phyloP scores from a whole-genome alignment of 2,113 vertebrate genomes.

The Istiophorus platypterus region DNA sequence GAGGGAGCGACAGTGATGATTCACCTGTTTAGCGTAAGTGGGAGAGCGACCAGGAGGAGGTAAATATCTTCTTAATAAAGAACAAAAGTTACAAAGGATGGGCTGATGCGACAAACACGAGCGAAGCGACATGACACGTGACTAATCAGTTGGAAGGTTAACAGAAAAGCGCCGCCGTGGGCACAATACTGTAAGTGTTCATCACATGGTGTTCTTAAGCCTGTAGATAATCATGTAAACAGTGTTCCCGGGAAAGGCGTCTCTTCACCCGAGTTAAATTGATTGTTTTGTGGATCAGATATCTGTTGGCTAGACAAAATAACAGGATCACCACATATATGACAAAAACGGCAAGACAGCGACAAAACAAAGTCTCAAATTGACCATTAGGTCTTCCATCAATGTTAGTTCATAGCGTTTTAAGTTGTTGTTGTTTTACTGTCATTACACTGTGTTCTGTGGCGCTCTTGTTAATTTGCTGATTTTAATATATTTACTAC shows the following conservation, averaged over 20 bases:
- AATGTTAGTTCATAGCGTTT: neutral
- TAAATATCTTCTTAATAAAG: slow-evolving; percentile 32
- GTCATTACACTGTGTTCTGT: neutral
- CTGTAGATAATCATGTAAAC: neutral
- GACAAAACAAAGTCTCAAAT: neutral
- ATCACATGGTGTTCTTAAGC: neutral
- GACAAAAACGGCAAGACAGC: neutral
- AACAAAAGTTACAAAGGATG: slow-evolving; percentile 15
- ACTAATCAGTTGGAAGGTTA: neutral
- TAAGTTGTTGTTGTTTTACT: neutral
- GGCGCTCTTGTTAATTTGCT: neutral
- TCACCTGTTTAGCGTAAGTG: slow-evolving; percentile 63
- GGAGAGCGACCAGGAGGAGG: slow-evolving; percentile 39
- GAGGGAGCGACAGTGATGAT: slow-evolving; percentile 65
- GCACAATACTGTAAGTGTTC: neutral
- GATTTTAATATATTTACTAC: neutral
- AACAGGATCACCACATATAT: neutral
- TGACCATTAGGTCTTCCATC: neutral
- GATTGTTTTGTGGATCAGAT: neutral
- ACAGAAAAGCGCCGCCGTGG: neutral
- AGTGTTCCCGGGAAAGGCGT: neutral
- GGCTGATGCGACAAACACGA: neutral
- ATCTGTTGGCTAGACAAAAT: neutral
- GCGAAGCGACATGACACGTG: neutral
- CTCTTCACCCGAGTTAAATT: neutral